These are phyloP conservation scores for Celastrina argiolus DNA, from an alignment of 2,888 invertebrate species.

Conservation along the genomic window DNA sequence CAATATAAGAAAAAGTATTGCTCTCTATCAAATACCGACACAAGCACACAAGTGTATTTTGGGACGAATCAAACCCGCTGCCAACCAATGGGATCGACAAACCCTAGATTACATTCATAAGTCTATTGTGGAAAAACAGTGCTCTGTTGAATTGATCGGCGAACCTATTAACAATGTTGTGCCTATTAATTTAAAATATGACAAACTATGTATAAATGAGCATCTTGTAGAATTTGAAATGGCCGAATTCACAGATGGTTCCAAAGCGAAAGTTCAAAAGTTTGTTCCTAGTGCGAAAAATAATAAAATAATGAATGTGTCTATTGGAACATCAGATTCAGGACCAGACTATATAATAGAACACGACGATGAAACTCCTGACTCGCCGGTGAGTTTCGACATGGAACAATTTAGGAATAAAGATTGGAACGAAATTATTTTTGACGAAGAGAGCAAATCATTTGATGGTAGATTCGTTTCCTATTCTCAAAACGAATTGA, in stretches of 20 bases:
- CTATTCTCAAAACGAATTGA: slow-evolving; percentile 41
- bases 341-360: slow-evolving; percentile 59
- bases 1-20: slow-evolving; percentile 79
- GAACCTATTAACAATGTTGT: slow-evolving; percentile 47
- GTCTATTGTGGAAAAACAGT: slow-evolving; percentile 76
- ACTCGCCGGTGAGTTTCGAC: slow-evolving; percentile 43
- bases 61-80: slow-evolving; percentile 49
- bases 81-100: slow-evolving; percentile 62
- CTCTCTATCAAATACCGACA: slow-evolving; percentile 81
- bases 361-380: slow-evolving; percentile 37
- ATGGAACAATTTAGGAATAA: slow-evolving; percentile 40
- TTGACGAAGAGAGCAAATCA: slow-evolving; percentile 42
- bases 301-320: not conserved
- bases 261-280: slow-evolving; percentile 47
- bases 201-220: slow-evolving; percentile 65
- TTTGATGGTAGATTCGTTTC: slow-evolving; percentile 38
- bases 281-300: slow-evolving; percentile 38
- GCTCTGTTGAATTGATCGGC: slow-evolving; percentile 66
- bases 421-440: slow-evolving; percentile 56
- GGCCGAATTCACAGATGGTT: slow-evolving; percentile 57
- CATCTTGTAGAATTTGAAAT: slow-evolving; percentile 66
- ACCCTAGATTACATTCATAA: slow-evolving; percentile 81
- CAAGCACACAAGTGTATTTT: slow-evolving; percentile 81
- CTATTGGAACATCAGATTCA: slow-evolving; percentile 42
- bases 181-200: slow-evolving; percentile 57